Conservation (phyloP, 53 echinoderm and acorn worm species). For the Actinopyga echinites region DNA sequence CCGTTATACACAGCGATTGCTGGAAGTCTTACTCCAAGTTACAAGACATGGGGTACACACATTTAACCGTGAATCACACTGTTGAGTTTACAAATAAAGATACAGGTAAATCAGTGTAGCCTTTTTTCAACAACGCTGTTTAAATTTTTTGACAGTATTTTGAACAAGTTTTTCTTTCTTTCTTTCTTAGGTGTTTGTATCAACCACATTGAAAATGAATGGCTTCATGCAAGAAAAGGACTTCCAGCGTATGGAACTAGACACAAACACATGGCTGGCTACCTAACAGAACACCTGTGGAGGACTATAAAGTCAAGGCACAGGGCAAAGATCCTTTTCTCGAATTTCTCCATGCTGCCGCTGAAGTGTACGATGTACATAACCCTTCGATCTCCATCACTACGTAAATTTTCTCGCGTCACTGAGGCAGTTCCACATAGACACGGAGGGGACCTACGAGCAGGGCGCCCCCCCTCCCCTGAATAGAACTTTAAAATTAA, state of each 20-base stretch:
- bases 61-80: slow-evolving; percentile 56
- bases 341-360: not conserved
- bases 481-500: no score
- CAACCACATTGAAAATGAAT: not conserved
- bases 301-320: not conserved
- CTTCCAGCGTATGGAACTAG: not conserved
- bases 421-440: no score
- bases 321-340: not conserved
- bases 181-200: not conserved
- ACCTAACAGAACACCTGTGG: not conserved
- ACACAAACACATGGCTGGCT: not conserved
- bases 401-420: no score
- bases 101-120: not conserved
- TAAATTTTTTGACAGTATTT: no score
- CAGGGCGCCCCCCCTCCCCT: no score
- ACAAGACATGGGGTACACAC: slow-evolving; percentile 28
- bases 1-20: slow-evolving; percentile 32
- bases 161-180: no score
- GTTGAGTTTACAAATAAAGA: slow-evolving; percentile 23
- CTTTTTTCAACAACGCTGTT: no score
- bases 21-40: slow-evolving; percentile 45
- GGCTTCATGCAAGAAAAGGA: not conserved
- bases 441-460: no score
- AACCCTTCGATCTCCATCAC: not conserved
- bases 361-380: not conserved